These are phyloP conservation scores for Nephila pilipes DNA, from an alignment of 1,140 invertebrate species.

Conservation along the genomic window DNA sequence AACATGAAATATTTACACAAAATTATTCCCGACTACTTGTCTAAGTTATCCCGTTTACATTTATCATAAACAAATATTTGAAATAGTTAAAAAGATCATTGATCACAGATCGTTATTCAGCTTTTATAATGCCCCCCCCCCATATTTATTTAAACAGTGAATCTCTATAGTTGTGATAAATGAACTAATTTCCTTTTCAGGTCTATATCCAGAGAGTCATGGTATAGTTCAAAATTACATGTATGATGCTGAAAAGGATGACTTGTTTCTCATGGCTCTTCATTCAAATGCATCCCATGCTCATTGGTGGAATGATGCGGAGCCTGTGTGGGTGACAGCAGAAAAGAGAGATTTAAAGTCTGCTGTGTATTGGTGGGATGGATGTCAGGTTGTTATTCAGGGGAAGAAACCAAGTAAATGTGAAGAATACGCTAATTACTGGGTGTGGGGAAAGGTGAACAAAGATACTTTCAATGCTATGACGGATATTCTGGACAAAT, in stretches of 20 bases:
- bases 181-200: constrained; percentile 25
- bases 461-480: constrained; percentile 76
- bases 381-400: constrained; percentile 77
- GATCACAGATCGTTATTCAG: too few species aligned
- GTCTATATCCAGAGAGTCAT: constrained; percentile 78
- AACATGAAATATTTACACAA: too few species aligned
- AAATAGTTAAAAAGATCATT: too few species aligned
- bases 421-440: constrained; percentile 77
- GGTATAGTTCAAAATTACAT: constrained; percentile 78
- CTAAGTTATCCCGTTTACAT: too few species aligned
- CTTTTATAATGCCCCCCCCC: too few species aligned
- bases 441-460: constrained; percentile 78
- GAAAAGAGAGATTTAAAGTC: constrained; percentile 76
- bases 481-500: constrained; percentile 74
- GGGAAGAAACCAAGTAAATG: constrained; percentile 68
- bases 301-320: constrained; percentile 78
- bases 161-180: too few species aligned
- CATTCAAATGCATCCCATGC: constrained; percentile 76
- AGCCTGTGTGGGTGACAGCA: constrained; percentile 78
- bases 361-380: constrained; percentile 78
- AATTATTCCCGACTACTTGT: too few species aligned
- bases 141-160: too few species aligned
- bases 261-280: constrained; percentile 77
- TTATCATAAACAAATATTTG: too few species aligned
- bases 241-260: constrained; percentile 74